A percentile compares a stretch with the other conserved stretches of the same genome.
phyloP scores from a whole-genome alignment of 2,113 vertebrate genomes.

The Pantherophis guttatus region DNA sequence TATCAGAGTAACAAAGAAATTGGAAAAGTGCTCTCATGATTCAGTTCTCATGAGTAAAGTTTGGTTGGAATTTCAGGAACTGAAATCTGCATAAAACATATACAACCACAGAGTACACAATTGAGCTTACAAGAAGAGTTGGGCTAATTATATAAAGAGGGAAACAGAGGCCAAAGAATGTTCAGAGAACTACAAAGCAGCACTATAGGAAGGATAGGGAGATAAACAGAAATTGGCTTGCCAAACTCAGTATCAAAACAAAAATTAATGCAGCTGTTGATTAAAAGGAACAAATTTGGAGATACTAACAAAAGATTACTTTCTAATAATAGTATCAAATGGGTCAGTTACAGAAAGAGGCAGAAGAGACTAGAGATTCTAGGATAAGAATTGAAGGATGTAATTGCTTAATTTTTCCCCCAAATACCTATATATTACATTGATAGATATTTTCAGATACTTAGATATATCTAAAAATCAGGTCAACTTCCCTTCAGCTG shows the following conservation, averaged over 20 bases:
- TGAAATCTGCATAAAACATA: neutral
- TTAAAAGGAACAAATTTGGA: neutral
- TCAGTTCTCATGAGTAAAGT: neutral
- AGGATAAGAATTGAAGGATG: neutral
- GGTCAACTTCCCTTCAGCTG: neutral
- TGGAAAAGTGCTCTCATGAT: neutral
- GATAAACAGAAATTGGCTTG: neutral
- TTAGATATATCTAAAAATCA: neutral
- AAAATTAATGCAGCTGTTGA: neutral
- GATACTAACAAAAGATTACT: neutral
- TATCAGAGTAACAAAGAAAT: neutral
- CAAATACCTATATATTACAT: too few relatives aligned
- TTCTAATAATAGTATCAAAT: neutral
- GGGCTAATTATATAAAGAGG: neutral
- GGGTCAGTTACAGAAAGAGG: neutral
- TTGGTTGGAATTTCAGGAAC: neutral
- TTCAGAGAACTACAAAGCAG: neutral
- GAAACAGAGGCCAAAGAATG: neutral
- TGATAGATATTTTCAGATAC: too few relatives aligned
- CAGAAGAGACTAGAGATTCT: too few relatives aligned
- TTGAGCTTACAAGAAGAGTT: neutral
- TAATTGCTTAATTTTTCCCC: neutral
- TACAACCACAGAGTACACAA: too few relatives aligned
- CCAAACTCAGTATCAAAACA: neutral
- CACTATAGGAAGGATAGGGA: neutral